phyloP scores from a whole-genome alignment of 1,140 invertebrate genomes.

The Matsumurasca onukii region DNA sequence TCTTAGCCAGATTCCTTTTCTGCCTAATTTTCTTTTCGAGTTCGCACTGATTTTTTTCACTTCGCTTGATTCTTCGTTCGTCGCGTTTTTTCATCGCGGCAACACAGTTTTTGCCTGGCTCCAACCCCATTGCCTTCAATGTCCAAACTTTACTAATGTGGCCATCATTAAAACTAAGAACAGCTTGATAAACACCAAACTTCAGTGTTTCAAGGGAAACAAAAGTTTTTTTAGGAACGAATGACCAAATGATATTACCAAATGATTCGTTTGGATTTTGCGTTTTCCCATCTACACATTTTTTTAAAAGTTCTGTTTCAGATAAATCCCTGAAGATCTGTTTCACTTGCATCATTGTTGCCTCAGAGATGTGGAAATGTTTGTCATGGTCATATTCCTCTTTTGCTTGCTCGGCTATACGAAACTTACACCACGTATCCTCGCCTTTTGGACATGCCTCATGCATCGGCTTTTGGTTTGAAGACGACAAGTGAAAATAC shows the following conservation, averaged over 20 bases:
- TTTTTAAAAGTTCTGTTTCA: neutral
- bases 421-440: neutral
- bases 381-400: neutral
- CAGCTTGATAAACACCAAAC: conserved; percentile 7
- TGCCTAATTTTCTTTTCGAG: conserved; percentile 2
- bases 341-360: neutral
- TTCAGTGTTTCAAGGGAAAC: neutral
- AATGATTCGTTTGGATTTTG: conserved; percentile 6
- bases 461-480: too few relatives aligned
- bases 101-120: conserved; percentile 4
- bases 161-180: conserved; percentile 16
- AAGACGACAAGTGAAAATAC: too few relatives aligned
- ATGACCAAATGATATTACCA: neutral
- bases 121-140: neutral
- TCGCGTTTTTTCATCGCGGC: conserved; percentile 15
- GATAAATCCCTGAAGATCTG: neutral
- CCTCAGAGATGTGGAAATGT: neutral
- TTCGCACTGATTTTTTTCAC: neutral
- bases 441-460: conserved; percentile 7
- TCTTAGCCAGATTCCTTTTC: neutral
- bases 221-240: neutral
- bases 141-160: neutral
- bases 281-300: neutral
- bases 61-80: neutral
- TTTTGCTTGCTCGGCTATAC: neutral